These are phyloP conservation scores for Lumbricus terrestris DNA, from an alignment of 2,888 invertebrate species.

Conservation along the genomic window DNA sequence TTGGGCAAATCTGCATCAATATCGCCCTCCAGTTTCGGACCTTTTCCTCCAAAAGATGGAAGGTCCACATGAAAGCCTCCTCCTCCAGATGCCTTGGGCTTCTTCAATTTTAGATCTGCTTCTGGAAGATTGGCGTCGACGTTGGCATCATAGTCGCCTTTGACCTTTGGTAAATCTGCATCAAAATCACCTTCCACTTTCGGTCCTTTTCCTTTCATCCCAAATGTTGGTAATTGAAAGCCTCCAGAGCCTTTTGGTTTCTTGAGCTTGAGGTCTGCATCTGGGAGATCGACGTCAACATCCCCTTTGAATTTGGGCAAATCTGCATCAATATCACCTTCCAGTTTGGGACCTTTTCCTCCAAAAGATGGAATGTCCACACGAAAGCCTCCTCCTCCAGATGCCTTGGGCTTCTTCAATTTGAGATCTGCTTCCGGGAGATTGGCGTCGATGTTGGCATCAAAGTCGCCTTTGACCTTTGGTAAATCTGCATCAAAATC, in stretches of 20 bases:
- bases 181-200: slow-evolving; percentile 23
- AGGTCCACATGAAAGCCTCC: slow-evolving; percentile 22
- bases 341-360: not conserved
- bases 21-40: slow-evolving; percentile 15
- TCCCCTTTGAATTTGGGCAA: slow-evolving; percentile 11
- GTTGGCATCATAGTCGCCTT: not conserved
- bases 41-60: slow-evolving; percentile 21
- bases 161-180: slow-evolving; percentile 21
- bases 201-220: slow-evolving; percentile 20
- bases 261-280: slow-evolving; percentile 24
- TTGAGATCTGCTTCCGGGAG: slow-evolving; percentile 18
- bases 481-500: not conserved
- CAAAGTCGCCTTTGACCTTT: slow-evolving; percentile 21
- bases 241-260: slow-evolving; percentile 13
- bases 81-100: slow-evolving; percentile 16
- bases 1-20: slow-evolving; percentile 22
- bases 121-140: not conserved
- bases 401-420: slow-evolving; percentile 14
- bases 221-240: not conserved
- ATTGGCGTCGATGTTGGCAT: slow-evolving; percentile 4
- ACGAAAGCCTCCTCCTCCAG: slow-evolving; percentile 17
- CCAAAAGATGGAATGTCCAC: slow-evolving; percentile 16
- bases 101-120: slow-evolving; percentile 23
- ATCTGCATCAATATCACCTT: slow-evolving; percentile 10
- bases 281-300: slow-evolving; percentile 20